Evolutionary conservation across 2,797 vertebrate species (phyloP), one percentile per base, ranked within the genome.

Genomic region (Typhlichthys subterraneus): DNA sequence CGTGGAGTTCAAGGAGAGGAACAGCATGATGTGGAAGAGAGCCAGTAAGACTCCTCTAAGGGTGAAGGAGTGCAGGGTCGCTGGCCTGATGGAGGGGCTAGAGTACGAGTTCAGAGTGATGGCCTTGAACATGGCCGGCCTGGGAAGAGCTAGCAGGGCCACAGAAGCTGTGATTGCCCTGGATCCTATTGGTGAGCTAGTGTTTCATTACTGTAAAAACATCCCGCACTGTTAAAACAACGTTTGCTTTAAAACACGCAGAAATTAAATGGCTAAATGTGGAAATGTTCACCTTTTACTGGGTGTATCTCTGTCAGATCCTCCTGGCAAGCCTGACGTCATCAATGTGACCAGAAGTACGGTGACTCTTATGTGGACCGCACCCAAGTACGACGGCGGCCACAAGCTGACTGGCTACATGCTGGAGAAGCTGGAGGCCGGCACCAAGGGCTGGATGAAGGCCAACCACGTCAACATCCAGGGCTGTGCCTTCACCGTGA

Each of bases 71-170:
- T 97, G 92, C 86, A 94, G 97, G 94, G 97, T 99, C 62, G 93
- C 95, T 54, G 94, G 96, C 31, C 87, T 99, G 84, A 94, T 95
- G 60, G 98, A 99, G 90, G 97, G 98, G 73, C 91, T 99, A 58
- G 98, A 99, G 86, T 99, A 99, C 61, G 98, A 99, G 86, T 99
- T 99, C 84, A 94, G 98, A 88, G 97, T 99, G 15, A 96, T 99
- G 94, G 98, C 97, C 53, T 96, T 99, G 85, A 99, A 99, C 77
- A 59, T 94, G 69, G 97, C 98, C 33, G 98, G 98, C 67, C 91
- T 98, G n/a, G 98, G 98, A 82, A 99, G 95, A 87, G 94, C 97
- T 82, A 99, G 98, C 85, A 93, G 85, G 72, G 92, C 87, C 29
- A 97, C 96, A 56, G 96, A 98, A 73, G 93, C 94, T 52, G 85